Conservation (phyloP, 37 sponge, comb jelly and placozoan species). For the Axinella damicornis region DNA sequence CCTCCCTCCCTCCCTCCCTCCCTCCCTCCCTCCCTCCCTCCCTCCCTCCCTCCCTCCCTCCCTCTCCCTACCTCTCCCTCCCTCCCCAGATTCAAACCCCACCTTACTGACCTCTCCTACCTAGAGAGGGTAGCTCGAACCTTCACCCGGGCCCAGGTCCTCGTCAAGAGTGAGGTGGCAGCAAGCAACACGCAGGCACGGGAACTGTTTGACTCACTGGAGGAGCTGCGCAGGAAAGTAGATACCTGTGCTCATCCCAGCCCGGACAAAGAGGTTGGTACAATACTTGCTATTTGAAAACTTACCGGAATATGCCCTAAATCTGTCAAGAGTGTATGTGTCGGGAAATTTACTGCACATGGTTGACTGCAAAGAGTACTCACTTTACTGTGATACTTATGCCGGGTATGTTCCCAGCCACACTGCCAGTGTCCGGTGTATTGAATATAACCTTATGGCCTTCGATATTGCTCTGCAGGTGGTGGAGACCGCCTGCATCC, state of each 20-base stretch:
- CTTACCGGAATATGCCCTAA: too few relatives aligned
- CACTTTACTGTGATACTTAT: too few relatives aligned
- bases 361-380: too few relatives aligned
- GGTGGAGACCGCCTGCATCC: background rate
- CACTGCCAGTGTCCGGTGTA: too few relatives aligned
- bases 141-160: constrained; percentile 60
- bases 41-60: background rate
- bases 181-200: constrained; percentile 73
- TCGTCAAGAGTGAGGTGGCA: constrained; percentile 79
- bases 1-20: too few relatives aligned
- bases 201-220: constrained; percentile 28
- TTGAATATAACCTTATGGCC: too few relatives aligned
- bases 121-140: constrained; percentile 45
- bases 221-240: background rate
- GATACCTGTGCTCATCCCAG: background rate
- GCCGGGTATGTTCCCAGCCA: too few relatives aligned
- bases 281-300: too few relatives aligned
- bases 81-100: constrained; percentile 43
- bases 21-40: background rate
- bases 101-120: constrained; percentile 42
- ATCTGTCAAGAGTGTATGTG: too few relatives aligned
- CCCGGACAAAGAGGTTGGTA: too few relatives aligned
- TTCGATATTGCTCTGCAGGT: constrained; percentile 6
- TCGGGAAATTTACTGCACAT: too few relatives aligned
- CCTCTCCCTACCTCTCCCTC: too few relatives aligned